Evolutionary conservation across 1,140 invertebrate species (phyloP), one percentile per base, ranked within the genome.

Genomic region (Metopolophium dirhodum): DNA sequence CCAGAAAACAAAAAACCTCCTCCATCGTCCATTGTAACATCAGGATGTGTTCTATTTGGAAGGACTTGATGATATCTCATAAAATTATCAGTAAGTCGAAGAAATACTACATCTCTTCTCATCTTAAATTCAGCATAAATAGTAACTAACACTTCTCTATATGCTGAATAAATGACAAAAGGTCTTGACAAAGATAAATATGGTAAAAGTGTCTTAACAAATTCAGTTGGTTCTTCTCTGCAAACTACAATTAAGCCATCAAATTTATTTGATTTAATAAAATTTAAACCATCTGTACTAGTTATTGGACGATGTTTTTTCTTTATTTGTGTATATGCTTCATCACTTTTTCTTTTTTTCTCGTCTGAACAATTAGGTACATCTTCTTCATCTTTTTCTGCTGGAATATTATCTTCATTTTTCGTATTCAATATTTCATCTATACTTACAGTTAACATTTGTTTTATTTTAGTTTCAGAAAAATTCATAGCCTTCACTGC

Each of bases 21-120:
- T 77, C 95, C 96, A 86, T 97, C 96, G 94, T 96, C 97, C 96
- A 97, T 98, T 94, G 96, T 96, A 37, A 98, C 97, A 94, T 97
- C 96, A 14, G 98, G 98, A 96, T 98, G 98, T 35, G 98, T 98
- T 94, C 98, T 96, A 94, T 97, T 96, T 0, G 97, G 96, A 91
- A 98, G 95, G 82, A 99, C 97, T 96, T 99, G 99, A 96, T 99
- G 99, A 90, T 97, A 97, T 94, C 98, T 96, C 94, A 98, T 95
- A 96, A 98, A 99, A 94, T 97, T 98, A 88, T 98, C 98, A 77
- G 97, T 97, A 3, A 99, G 95, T 95, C 96, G 97, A 49, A 99
- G 94, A 94, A 97, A 97, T 35, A 97, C 96, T 22, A 98, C 96
- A 35, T 97, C 96, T 35, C 96, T 96, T 26, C 95, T 95, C 85